Percentiles rank a stretch among this genome's conserved stretches.
phyloP scores from a whole-genome alignment of 2,888 invertebrate species.

The Oscheius sp. region DNA sequence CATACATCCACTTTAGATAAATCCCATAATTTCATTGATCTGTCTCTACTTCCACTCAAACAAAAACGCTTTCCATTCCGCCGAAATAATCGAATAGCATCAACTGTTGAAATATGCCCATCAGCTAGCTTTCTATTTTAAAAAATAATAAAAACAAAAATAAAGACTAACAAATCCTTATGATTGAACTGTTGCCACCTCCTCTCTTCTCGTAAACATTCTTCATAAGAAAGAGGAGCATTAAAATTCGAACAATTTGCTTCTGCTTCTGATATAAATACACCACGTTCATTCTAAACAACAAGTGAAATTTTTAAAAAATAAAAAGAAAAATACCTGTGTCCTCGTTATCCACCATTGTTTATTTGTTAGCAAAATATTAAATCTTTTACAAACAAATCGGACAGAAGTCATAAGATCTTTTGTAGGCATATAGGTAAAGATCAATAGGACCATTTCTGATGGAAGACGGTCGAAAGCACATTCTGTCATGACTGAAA shows the following conservation, averaged over 20 bases:
- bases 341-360: slow-evolving; percentile 41
- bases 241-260: neutral
- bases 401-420: slow-evolving; percentile 4
- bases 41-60: slow-evolving; percentile 42
- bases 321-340: neutral
- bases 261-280: slow-evolving; percentile 1
- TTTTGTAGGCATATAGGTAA: slow-evolving; percentile 3
- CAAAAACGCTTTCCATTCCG: slow-evolving; percentile 36
- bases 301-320: neutral
- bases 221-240: slow-evolving; percentile 4
- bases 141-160: neutral
- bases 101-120: slow-evolving; percentile 46
- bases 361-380: slow-evolving; percentile 32
- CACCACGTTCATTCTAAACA: slow-evolving; percentile 19
- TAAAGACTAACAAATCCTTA: neutral
- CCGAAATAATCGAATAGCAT: slow-evolving; percentile 39
- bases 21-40: slow-evolving; percentile 45
- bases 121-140: slow-evolving; percentile 16
- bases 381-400: slow-evolving; percentile 36
- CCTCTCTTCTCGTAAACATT: slow-evolving; percentile 6
- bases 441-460: slow-evolving; percentile 22
- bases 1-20: slow-evolving; percentile 31
- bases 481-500: neutral
- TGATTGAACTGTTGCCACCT: slow-evolving; percentile 14
- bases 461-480: slow-evolving; percentile 15